A percentile compares a stretch with the other conserved stretches of the same genome.
These are phyloP conservation scores for Toxotes lorentzi DNA, from an alignment of 2,797 vertebrate species.

Conservation along the genomic window DNA sequence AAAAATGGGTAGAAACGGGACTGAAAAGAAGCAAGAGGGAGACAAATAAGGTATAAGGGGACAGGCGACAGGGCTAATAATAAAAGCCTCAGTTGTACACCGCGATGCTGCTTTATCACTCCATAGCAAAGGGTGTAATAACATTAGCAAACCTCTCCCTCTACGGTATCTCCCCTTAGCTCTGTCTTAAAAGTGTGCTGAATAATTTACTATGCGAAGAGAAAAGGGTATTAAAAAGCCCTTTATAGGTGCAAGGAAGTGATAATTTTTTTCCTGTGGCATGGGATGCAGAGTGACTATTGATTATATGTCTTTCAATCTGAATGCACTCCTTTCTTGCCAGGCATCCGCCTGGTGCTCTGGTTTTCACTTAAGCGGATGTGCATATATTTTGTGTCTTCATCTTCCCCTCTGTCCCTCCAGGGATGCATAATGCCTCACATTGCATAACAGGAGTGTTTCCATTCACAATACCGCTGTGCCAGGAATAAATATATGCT, in stretches of 20 bases:
- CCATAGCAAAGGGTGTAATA: constrained; percentile 56
- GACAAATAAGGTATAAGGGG: constrained; percentile 17
- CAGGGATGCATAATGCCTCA: constrained; percentile 72
- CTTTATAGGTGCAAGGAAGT: constrained; percentile 53
- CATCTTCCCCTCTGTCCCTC: constrained; percentile 63
- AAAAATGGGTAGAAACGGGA: constrained; percentile 1
- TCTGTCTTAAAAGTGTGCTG: constrained; percentile 60
- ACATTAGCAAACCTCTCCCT: constrained; percentile 53
- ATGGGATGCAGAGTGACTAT: constrained; percentile 68
- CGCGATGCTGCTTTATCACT: constrained; percentile 38
- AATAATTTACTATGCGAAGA: constrained; percentile 75
- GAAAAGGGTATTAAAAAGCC: constrained; percentile 49
- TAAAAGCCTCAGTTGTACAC: constrained; percentile 36
- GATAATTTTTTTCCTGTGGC: constrained; percentile 52
- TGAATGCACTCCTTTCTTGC: constrained; percentile 61
- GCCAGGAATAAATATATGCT: constrained; percentile 73
- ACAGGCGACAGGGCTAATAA: constrained; percentile 26
- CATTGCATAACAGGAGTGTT: constrained; percentile 75
- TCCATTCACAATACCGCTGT: constrained; percentile 65
- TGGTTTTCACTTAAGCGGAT: constrained; percentile 78
- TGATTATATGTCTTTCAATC: constrained; percentile 77
- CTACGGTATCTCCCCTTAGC: constrained; percentile 26
- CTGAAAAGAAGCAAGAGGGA: constrained; percentile 14
- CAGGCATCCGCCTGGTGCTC: constrained; percentile 56
- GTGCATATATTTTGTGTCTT: constrained; percentile 80